phyloP scores from a whole-genome alignment of 1,140 invertebrate species.

The Cherax quadricarinatus region DNA sequence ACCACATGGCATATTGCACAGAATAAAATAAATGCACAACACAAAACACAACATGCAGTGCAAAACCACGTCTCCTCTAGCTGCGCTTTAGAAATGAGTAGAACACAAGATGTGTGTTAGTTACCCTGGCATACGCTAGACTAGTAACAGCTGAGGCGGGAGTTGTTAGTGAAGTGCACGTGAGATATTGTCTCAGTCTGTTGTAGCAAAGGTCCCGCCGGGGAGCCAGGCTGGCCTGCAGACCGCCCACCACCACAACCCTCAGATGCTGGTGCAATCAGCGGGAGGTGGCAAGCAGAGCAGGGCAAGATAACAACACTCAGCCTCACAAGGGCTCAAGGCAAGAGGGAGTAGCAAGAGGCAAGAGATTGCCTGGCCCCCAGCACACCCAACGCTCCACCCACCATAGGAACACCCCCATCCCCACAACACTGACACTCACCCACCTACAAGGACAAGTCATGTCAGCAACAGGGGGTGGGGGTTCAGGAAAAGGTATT shows the following conservation, averaged over 20 bases:
- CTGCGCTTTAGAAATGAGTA: slow-evolving; percentile 71
- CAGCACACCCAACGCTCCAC: slow-evolving; percentile 68
- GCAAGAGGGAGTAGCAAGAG: slow-evolving; percentile 61
- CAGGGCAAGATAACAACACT: slow-evolving; percentile 68
- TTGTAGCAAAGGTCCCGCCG: slow-evolving; percentile 69
- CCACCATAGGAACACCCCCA: slow-evolving; percentile 61
- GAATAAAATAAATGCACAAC: slow-evolving; percentile 67
- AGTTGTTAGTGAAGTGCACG: slow-evolving; percentile 72
- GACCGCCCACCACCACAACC: slow-evolving; percentile 68
- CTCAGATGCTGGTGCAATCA: slow-evolving; percentile 61
- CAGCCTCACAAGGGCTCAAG: slow-evolving; percentile 63
- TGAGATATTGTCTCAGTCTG: slow-evolving; percentile 71
- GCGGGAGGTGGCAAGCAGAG: slow-evolving; percentile 63
- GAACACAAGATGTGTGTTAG: slow-evolving; percentile 72
- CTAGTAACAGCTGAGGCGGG: slow-evolving; percentile 71
- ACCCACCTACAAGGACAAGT: slow-evolving; percentile 55
- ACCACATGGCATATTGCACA: slow-evolving; percentile 67
- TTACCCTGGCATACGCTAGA: slow-evolving; percentile 72
- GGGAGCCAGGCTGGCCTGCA: slow-evolving; percentile 66
- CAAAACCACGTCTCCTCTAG: slow-evolving; percentile 73
- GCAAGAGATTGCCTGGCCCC: slow-evolving; percentile 64
- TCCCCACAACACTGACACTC: slow-evolving; percentile 54
- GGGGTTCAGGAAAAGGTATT: slow-evolving; percentile 25
- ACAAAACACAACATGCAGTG: slow-evolving; percentile 73
- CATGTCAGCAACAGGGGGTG: slow-evolving; percentile 35